A percentile compares a stretch with the other conserved stretches of the same genome.
phyloP scores from a whole-genome alignment of 2,888 invertebrate genomes.

The Epistrophella euchroma region DNA sequence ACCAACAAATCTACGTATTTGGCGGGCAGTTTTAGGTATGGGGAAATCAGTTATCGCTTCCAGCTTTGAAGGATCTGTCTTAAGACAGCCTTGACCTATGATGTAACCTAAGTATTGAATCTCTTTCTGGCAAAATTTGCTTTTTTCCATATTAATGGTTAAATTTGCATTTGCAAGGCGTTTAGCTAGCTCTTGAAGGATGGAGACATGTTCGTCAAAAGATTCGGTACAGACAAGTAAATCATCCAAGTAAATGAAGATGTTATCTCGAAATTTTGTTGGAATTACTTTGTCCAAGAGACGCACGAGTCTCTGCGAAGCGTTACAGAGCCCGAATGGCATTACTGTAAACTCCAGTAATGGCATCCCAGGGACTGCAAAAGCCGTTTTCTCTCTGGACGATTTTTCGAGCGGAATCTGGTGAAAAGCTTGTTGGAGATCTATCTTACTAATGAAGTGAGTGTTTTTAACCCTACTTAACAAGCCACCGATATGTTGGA shows the following conservation, averaged over 20 bases:
- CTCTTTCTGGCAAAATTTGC: not conserved
- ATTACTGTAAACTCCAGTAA: not conserved
- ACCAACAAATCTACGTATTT: not conserved
- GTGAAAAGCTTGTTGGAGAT: constrained; percentile 10
- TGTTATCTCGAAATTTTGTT: not conserved
- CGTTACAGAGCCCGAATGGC: constrained; percentile 3
- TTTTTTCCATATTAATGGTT: constrained; percentile 11
- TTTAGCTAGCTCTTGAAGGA: not conserved
- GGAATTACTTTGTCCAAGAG: constrained; percentile 7
- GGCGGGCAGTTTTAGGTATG: not conserved
- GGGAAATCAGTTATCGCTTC: not conserved
- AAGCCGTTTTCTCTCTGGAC: not conserved
- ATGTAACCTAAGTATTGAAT: constrained; percentile 8
- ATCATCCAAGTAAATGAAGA: constrained; percentile 5
- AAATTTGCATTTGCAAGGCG: not conserved
- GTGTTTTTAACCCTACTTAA: too few relatives aligned
- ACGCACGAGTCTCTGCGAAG: constrained; percentile 1
- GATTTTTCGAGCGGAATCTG: not conserved
- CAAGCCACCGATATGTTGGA: too few relatives aligned
- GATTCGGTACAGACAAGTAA: not conserved
- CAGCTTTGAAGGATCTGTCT: not conserved
- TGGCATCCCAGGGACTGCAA: constrained; percentile 1
- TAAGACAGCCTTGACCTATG: not conserved
- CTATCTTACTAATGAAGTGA: not conserved
- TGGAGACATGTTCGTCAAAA: not conserved